These are phyloP conservation scores for Leptinotarsa defecta DNA, from an alignment of 1,140 invertebrate genomes.

Conservation along the genomic window DNA sequence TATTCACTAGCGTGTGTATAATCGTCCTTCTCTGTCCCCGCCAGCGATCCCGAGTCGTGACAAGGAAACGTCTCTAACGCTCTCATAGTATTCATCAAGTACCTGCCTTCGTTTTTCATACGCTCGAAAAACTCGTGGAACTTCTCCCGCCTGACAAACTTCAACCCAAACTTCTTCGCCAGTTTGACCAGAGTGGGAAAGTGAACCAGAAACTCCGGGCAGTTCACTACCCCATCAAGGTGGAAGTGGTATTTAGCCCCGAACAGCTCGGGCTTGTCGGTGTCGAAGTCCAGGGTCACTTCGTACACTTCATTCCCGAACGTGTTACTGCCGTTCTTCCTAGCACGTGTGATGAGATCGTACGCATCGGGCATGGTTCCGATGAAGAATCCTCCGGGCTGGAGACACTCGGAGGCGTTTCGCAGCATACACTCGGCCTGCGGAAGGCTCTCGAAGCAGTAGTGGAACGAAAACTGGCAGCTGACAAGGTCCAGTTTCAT, in stretches of 20 bases:
- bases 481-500: conserved; percentile 88
- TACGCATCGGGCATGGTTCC: conserved; percentile 94
- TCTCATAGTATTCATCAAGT: conserved; percentile 75
- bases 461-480: conserved; percentile 98
- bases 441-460: conserved; percentile 90
- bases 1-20: conserved; percentile 69
- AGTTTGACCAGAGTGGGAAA: conserved; percentile 85
- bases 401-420: conserved; percentile 89
- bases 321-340: conserved; percentile 62
- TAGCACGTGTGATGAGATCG: conserved; percentile 75
- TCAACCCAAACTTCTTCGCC: conserved; percentile 79
- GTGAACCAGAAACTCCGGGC: conserved; percentile 97
- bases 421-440: conserved; percentile 92
- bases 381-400: conserved; percentile 89
- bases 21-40: conserved; percentile 65
- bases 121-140: conserved; percentile 85
- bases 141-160: conserved; percentile 71
- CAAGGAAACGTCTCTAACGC: conserved; percentile 74
- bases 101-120: conserved; percentile 62
- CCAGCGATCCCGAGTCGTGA: conserved; percentile 60
- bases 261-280: conserved; percentile 81
- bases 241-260: conserved; percentile 96
- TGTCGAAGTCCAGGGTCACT: conserved; percentile 78
- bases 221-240: conserved; percentile 94
- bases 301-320: conserved; percentile 90